phyloP scores from a whole-genome alignment of 2,888 invertebrate species.

The Habroteleia sp. region DNA sequence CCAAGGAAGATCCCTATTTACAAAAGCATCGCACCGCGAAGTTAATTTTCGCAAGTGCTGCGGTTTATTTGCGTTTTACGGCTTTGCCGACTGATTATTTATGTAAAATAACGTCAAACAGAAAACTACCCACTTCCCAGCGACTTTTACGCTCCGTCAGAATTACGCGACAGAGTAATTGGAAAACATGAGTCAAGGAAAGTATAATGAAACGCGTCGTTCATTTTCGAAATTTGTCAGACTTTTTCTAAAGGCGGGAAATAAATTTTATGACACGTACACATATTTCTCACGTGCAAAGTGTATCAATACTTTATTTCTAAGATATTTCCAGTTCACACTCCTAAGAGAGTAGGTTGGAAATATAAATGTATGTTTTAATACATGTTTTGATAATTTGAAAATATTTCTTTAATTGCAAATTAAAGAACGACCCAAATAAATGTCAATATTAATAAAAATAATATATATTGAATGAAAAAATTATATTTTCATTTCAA shows the following conservation, averaged over 20 bases:
- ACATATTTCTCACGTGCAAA: too few relatives aligned
- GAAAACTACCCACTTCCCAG: background rate
- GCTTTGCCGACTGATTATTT: constrained; percentile 40
- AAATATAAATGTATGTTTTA: too few relatives aligned
- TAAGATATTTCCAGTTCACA: too few relatives aligned
- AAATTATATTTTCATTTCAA: too few relatives aligned
- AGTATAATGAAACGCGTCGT: constrained; percentile 23
- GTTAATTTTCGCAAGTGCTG: constrained; percentile 49
- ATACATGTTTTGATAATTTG: too few relatives aligned
- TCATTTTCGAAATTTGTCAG: constrained; percentile 3
- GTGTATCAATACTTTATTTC: too few relatives aligned
- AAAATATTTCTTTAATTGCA: too few relatives aligned
- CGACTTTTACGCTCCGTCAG: constrained; percentile 20
- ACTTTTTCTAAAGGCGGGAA: background rate
- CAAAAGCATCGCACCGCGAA: too few relatives aligned
- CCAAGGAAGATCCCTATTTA: constrained; percentile 14
- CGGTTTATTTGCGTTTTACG: constrained; percentile 45
- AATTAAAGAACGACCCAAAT: too few relatives aligned
- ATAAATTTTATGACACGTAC: background rate
- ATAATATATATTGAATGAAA: too few relatives aligned
- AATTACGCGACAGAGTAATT: constrained; percentile 13
- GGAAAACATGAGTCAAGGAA: constrained; percentile 37
- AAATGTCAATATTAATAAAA: too few relatives aligned
- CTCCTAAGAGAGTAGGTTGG: too few relatives aligned
- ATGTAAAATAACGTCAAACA: constrained; percentile 45